Conservation (phyloP, 2,888 invertebrate genomes). For the Neoaliturus tenellus region DNA sequence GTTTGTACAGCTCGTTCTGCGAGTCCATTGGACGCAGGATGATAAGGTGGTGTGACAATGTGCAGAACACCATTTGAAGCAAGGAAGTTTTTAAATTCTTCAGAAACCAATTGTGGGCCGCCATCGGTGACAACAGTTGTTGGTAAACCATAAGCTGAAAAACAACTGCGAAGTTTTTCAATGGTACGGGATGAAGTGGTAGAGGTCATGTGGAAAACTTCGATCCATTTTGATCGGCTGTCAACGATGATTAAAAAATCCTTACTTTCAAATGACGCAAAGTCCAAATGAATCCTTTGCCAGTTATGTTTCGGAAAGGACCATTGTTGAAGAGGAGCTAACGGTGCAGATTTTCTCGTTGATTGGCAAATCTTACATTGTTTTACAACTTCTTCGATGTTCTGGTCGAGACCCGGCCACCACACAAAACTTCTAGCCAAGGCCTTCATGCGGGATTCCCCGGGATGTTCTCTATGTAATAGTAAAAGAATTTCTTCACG, state of each 20-base stretch:
- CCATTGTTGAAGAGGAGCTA: conserved; percentile 62
- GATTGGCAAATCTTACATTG: conserved; percentile 58
- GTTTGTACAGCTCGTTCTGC: conserved; percentile 66
- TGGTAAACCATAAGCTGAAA: conserved; percentile 18
- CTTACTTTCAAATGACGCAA: not conserved
- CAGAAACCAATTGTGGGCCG: conserved; percentile 16
- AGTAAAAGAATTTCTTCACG: not conserved
- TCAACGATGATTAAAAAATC: conserved; percentile 55
- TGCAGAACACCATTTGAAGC: not conserved
- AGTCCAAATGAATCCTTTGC: conserved; percentile 23
- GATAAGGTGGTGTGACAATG: conserved; percentile 59
- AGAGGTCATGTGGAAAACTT: conserved; percentile 35
- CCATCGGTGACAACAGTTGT: conserved; percentile 18
- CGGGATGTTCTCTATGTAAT: conserved; percentile 21
- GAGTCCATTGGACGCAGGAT: conserved; percentile 67
- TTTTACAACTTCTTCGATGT: conserved; percentile 37
- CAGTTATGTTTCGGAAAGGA: conserved; percentile 13
- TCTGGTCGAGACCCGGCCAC: conserved; percentile 41
- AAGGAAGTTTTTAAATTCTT: conserved; percentile 37
- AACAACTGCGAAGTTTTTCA: not conserved
- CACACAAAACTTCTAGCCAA: conserved; percentile 41
- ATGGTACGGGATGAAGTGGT: not conserved
- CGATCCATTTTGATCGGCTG: conserved; percentile 59
- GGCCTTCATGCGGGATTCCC: conserved; percentile 18
- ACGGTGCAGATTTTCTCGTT: conserved; percentile 57